phyloP scores from a whole-genome alignment of 2,888 invertebrate genomes.

The Perizoma flavofasciatum region DNA sequence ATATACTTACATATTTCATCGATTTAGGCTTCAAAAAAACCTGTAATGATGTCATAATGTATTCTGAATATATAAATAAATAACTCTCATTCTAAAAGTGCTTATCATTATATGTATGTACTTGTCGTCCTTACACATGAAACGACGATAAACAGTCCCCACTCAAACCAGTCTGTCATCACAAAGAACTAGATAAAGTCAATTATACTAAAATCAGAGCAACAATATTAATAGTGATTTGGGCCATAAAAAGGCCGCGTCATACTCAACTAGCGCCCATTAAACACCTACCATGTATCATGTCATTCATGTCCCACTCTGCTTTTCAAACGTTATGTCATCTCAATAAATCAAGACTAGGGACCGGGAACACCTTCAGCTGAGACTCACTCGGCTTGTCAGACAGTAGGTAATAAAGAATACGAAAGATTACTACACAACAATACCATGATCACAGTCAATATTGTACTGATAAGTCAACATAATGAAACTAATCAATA shows the following conservation, averaged over 20 bases:
- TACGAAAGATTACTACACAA: too few relatives aligned
- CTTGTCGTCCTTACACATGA: not conserved
- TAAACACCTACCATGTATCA: constrained; percentile 27
- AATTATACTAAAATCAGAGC: constrained; percentile 8
- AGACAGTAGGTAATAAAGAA: too few relatives aligned
- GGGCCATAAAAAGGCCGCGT: constrained; percentile 25
- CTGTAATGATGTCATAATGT: too few relatives aligned
- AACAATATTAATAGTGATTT: constrained; percentile 17
- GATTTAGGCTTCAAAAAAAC: too few relatives aligned
- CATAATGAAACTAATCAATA: constrained; percentile 23
- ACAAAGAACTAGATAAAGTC: constrained; percentile 3
- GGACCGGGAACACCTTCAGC: too few relatives aligned
- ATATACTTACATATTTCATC: too few relatives aligned
- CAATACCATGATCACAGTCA: constrained; percentile 1
- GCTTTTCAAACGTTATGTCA: constrained; percentile 21
- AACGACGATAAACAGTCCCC: not conserved
- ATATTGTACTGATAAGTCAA: constrained; percentile 4
- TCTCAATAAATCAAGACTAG: constrained; percentile 9
- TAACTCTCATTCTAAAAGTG: too few relatives aligned
- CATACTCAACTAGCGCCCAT: constrained; percentile 25
- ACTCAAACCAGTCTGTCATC: not conserved
- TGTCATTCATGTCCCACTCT: constrained; percentile 19
- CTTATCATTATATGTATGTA: too few relatives aligned
- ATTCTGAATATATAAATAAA: too few relatives aligned
- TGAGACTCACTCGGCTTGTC: too few relatives aligned